phyloP scores from a whole-genome alignment of 92 coral and sea anemone species.

The Epizoanthus scotinus region DNA sequence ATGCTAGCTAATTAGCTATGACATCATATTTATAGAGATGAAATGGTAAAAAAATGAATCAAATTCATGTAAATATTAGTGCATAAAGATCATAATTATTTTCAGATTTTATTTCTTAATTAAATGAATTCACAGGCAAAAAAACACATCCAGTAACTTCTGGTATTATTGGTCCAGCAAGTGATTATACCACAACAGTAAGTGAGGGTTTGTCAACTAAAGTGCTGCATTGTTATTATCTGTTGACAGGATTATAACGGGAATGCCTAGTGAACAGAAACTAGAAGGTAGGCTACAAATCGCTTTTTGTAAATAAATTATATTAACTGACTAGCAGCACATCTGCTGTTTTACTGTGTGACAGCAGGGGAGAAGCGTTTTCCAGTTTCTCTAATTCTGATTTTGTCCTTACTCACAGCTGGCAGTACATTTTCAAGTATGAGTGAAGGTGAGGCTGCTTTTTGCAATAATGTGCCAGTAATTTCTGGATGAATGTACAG shows the following conservation, averaged over 20 bases:
- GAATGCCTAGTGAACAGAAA: constrained; percentile 68
- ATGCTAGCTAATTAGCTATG: too few species aligned
- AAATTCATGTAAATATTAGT: too few species aligned
- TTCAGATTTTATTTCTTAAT: too few species aligned
- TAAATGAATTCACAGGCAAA: too few species aligned
- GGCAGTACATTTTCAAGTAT: constrained; percentile 41
- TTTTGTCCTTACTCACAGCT: background rate
- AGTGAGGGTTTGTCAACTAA: background rate
- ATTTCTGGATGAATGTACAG: too few species aligned
- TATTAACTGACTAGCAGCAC: background rate
- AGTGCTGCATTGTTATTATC: background rate
- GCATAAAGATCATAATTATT: too few species aligned
- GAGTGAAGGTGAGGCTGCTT: constrained; percentile 33
- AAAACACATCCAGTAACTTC: too few species aligned
- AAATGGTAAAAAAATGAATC: too few species aligned
- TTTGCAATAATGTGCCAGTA: background rate
- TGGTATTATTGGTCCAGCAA: too few species aligned
- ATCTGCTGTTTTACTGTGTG: too few species aligned
- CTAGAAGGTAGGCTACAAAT: constrained; percentile 60
- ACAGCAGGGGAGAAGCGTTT: background rate
- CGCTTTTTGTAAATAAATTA: too few species aligned
- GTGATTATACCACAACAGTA: background rate
- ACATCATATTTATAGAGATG: too few species aligned
- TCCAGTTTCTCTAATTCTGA: background rate
- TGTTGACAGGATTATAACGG: constrained; percentile 64